phyloP scores from a whole-genome alignment of 2,888 invertebrate genomes.

The Papilio elwesi region DNA sequence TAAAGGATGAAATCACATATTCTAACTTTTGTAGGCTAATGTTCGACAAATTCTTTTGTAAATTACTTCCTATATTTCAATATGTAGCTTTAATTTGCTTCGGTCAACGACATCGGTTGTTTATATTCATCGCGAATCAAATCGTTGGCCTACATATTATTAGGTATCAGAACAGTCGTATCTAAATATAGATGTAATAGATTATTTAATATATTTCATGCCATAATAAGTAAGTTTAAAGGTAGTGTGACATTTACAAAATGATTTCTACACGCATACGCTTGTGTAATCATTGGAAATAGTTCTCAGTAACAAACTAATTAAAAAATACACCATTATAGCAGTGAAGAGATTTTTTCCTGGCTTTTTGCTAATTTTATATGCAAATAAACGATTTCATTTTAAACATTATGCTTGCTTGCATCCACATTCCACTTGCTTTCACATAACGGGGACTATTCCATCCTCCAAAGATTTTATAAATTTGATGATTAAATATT shows the following conservation, averaged over 20 bases:
- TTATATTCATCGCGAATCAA: slow-evolving; percentile 22
- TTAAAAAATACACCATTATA: neutral
- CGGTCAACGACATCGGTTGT: neutral
- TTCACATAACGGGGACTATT: too few relatives aligned
- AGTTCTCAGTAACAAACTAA: neutral
- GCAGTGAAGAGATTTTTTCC: too few relatives aligned
- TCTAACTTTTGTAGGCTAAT: slow-evolving; percentile 43
- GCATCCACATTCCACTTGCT: too few relatives aligned
- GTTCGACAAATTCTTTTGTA: slow-evolving; percentile 38
- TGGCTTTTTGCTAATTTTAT: too few relatives aligned
- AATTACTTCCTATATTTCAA: slow-evolving; percentile 31
- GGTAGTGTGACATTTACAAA: neutral
- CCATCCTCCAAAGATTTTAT: too few relatives aligned
- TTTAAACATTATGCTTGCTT: slow-evolving; percentile 3
- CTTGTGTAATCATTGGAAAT: neutral
- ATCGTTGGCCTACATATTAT: neutral
- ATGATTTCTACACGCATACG: neutral
- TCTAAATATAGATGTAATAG: slow-evolving; percentile 7
- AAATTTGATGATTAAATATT: too few relatives aligned
- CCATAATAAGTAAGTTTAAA: neutral
- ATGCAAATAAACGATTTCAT: neutral
- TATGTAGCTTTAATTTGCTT: slow-evolving; percentile 18
- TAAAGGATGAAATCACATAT: slow-evolving; percentile 39
- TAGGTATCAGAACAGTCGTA: neutral
- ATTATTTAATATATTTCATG: slow-evolving; percentile 1